Evolutionary conservation across 2,113 vertebrate species (phyloP).

Genomic region (Pongo pygmaeus): DNA sequence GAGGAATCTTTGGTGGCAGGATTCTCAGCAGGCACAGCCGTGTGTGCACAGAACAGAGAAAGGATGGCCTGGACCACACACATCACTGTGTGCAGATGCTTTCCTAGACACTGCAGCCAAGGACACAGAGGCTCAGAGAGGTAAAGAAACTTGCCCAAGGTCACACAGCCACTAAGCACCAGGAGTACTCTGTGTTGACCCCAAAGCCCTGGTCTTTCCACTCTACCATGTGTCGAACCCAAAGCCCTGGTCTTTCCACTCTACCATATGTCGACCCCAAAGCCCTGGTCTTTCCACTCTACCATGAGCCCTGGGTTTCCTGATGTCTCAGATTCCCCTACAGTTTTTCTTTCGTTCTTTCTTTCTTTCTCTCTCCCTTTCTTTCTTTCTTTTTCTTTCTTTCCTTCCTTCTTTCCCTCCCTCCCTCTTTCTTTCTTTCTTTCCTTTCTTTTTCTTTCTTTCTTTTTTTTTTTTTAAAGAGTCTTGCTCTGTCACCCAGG

Average conservation of each 20-base stretch:
- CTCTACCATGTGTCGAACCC: not conserved
- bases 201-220: not conserved
- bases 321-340: no score
- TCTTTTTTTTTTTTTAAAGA: no score
- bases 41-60: not conserved
- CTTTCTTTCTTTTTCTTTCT: no score
- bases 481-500: no score
- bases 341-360: no score
- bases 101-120: not conserved
- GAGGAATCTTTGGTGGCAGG: not conserved
- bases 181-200: not conserved
- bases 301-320: not conserved
- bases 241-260: not conserved
- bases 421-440: no score
- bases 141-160: not conserved
- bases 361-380: no score
- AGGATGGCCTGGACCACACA: not conserved
- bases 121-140: not conserved
- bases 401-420: no score
- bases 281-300: not conserved
- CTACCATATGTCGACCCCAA: not conserved
- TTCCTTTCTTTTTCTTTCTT: no score
- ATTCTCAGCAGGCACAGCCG: not conserved
- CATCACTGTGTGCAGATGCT: fast-evolving
- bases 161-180: not conserved